These are phyloP conservation scores for Pseudotriccus pelzelni DNA, from an alignment of 2,797 vertebrate genomes.

Conservation along the genomic window DNA sequence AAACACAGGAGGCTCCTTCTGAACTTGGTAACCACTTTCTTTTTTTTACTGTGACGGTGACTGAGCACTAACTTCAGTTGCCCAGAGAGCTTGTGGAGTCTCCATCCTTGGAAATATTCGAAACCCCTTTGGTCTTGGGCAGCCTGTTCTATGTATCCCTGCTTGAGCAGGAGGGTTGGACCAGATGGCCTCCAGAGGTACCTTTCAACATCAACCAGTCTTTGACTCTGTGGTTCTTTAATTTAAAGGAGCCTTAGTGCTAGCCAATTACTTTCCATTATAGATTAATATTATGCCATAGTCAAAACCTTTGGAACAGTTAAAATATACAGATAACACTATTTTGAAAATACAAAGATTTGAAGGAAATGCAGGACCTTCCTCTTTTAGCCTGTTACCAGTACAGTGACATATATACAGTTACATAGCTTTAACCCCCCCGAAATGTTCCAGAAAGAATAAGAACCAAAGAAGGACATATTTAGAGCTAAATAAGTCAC, in stretches of 20 bases:
- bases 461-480: not conserved
- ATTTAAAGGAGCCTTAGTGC: not conserved
- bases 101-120: not conserved
- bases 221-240: not conserved
- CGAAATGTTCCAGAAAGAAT: not conserved
- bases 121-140: not conserved
- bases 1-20: not conserved
- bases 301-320: not conserved
- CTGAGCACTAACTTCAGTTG: not conserved
- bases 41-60: not conserved
- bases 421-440: not conserved
- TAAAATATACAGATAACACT: not conserved
- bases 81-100: accelerated
- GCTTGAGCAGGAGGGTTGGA: not conserved
- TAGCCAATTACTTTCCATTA: not conserved
- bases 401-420: not conserved
- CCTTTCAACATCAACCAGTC: not conserved
- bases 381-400: not conserved
- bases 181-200: not conserved
- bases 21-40: not conserved
- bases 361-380: not conserved
- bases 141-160: not conserved
- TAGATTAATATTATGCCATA: not conserved
- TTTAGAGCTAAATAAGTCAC: not conserved
- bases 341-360: not conserved